Conservation (phyloP, 2,888 invertebrate genomes). For the Troglohyphantes excavatus region DNA sequence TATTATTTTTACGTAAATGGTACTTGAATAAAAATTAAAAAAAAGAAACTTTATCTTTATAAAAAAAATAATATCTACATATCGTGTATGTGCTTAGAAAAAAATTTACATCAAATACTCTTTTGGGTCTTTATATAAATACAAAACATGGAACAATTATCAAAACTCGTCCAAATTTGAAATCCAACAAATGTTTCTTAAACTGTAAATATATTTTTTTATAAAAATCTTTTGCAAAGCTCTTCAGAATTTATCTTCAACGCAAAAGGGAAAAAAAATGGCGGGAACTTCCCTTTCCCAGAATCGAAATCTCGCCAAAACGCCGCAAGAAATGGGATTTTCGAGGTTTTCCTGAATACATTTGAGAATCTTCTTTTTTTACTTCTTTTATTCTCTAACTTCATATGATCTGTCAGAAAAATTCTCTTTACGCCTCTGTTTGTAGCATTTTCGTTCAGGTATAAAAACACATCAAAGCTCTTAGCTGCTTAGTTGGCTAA, state of each 20-base stretch:
- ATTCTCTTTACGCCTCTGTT: constrained; percentile 13
- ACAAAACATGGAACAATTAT: too few relatives aligned
- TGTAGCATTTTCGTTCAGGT: constrained; percentile 30
- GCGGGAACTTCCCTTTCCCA: not conserved
- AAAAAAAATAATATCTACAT: too few relatives aligned
- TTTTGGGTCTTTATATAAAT: too few relatives aligned
- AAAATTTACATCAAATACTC: too few relatives aligned
- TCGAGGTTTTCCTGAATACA: constrained; percentile 44
- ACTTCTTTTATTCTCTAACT: constrained; percentile 19
- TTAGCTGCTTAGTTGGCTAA: constrained; percentile 8
- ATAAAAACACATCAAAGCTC: constrained; percentile 2
- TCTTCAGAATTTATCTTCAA: constrained; percentile 21
- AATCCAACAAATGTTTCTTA: too few relatives aligned
- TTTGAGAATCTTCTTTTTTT: constrained; percentile 15
- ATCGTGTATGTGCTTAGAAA: too few relatives aligned
- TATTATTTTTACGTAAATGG: too few relatives aligned
- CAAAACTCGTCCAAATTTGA: too few relatives aligned
- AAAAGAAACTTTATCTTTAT: too few relatives aligned
- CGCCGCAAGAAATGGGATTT: constrained; percentile 55
- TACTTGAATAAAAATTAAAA: too few relatives aligned
- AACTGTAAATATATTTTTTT: not conserved
- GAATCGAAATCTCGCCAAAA: constrained; percentile 38
- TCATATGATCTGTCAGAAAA: constrained; percentile 38
- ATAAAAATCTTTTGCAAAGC: not conserved
- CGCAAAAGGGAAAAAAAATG: not conserved